phyloP scores from a whole-genome alignment of 1,140 invertebrate species.

The Gryon sp. region DNA sequence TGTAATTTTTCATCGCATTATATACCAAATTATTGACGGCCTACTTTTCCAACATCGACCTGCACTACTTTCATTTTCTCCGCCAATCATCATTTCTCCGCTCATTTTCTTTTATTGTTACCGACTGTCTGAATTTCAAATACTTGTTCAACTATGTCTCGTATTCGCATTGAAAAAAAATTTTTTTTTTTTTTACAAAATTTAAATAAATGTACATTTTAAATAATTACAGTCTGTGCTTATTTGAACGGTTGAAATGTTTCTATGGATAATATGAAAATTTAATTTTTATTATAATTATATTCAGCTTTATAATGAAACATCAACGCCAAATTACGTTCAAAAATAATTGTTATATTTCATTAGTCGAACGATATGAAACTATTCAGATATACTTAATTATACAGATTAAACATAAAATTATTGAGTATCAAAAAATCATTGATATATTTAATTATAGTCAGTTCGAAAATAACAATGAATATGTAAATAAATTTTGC shows the following conservation, averaged over 20 bases:
- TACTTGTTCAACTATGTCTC: slow-evolving; percentile 44
- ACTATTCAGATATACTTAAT: no score
- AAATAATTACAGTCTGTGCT: slow-evolving; percentile 26
- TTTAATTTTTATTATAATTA: no score
- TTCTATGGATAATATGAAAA: no score
- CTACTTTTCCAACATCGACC: slow-evolving; percentile 64
- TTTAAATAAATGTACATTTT: slow-evolving; percentile 24
- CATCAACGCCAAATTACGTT: no score
- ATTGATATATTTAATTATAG: no score
- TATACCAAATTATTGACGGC: slow-evolving; percentile 78
- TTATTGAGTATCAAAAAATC: no score
- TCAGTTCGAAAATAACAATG: slow-evolving; percentile 27
- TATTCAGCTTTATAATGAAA: no score
- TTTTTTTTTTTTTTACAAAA: slow-evolving; percentile 25
- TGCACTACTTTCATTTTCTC: slow-evolving; percentile 51
- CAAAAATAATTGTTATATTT: no score
- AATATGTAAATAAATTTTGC: slow-evolving; percentile 36
- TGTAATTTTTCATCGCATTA: slow-evolving; percentile 79
- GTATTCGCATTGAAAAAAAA: slow-evolving; percentile 51
- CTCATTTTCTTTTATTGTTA: slow-evolving; percentile 48
- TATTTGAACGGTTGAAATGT: no score
- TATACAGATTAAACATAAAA: no score
- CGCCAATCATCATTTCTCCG: slow-evolving; percentile 43
- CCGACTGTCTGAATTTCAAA: slow-evolving; percentile 50
- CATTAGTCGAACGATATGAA: no score